Percentiles rank a stretch among this genome's conserved stretches.
These are phyloP conservation scores for Zeugodacus cucurbitae DNA, from an alignment of 1,140 invertebrate species.

Conservation along the genomic window DNA sequence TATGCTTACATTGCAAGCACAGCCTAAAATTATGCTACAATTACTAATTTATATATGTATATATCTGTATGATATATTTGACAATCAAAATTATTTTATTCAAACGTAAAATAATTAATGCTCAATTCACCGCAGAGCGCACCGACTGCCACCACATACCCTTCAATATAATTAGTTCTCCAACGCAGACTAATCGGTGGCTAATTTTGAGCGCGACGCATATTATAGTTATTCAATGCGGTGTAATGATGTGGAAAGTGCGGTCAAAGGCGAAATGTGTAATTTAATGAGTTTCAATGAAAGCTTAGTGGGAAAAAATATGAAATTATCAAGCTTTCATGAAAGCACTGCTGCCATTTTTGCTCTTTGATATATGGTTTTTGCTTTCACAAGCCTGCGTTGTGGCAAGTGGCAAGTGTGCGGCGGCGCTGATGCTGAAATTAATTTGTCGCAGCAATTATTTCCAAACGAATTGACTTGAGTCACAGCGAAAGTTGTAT, in stretches of 20 bases:
- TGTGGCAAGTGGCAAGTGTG: neutral
- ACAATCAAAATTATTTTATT: neutral
- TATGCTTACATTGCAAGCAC: neutral
- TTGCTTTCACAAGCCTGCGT: neutral
- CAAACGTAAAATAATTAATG: neutral
- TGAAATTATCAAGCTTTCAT: neutral
- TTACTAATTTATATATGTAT: neutral
- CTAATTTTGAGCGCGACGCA: neutral
- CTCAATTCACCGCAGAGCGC: neutral
- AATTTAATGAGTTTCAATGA: neutral
- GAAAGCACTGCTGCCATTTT: neutral
- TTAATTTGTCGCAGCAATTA: constrained; percentile 31
- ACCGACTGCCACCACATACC: neutral
- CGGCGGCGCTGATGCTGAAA: neutral
- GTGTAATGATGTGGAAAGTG: neutral
- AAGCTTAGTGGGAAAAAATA: neutral
- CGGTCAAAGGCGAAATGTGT: neutral
- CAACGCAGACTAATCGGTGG: neutral
- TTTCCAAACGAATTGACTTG: neutral
- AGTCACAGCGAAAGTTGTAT: neutral
- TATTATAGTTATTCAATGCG: neutral
- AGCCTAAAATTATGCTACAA: neutral
- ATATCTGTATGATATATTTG: neutral
- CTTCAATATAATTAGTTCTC: neutral
- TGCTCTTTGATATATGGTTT: neutral